phyloP scores from a whole-genome alignment of 2,113 vertebrate genomes.

The Nerophis ophidion region DNA sequence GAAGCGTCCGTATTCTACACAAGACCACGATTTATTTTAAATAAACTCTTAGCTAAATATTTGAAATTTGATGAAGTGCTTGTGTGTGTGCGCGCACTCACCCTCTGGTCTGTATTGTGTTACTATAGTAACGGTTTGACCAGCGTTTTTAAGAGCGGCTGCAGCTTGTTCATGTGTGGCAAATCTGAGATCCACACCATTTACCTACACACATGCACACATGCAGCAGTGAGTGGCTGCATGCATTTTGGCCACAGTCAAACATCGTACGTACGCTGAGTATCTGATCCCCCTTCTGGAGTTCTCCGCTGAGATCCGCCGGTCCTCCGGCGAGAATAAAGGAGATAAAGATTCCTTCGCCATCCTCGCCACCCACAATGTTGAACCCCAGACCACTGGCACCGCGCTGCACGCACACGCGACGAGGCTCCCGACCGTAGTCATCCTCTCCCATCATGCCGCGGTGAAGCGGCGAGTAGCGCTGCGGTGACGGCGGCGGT shows the following conservation, averaged over 20 bases:
- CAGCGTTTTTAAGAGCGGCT: conserved; percentile 57
- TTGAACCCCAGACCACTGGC: conserved; percentile 85
- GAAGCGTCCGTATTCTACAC: conserved; percentile 81
- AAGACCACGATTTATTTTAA: not conserved
- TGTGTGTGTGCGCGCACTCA: conserved; percentile 4
- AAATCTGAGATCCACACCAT: conserved; percentile 58
- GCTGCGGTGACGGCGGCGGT: conserved; percentile 80
- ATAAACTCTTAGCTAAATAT: not conserved
- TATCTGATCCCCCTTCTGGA: conserved; percentile 87
- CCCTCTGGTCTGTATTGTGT: conserved; percentile 61
- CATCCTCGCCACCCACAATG: conserved; percentile 84
- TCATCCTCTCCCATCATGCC: conserved; percentile 83
- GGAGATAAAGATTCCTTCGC: conserved; percentile 89
- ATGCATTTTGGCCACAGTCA: not conserved
- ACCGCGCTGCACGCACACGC: conserved; percentile 81
- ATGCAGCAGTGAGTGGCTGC: too few species aligned
- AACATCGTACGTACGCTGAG: conserved; percentile 73
- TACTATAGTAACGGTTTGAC: conserved; percentile 53
- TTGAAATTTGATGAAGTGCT: not conserved
- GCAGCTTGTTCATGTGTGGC: conserved; percentile 60
- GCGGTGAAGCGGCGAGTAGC: conserved; percentile 80
- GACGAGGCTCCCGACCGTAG: conserved; percentile 74
- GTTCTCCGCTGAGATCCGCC: conserved; percentile 85
- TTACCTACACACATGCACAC: conserved; percentile 43
- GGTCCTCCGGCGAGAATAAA: conserved; percentile 87